Evolutionary conservation across 2,113 vertebrate species (phyloP).

Genomic region (Emydura subglobosa): DNA sequence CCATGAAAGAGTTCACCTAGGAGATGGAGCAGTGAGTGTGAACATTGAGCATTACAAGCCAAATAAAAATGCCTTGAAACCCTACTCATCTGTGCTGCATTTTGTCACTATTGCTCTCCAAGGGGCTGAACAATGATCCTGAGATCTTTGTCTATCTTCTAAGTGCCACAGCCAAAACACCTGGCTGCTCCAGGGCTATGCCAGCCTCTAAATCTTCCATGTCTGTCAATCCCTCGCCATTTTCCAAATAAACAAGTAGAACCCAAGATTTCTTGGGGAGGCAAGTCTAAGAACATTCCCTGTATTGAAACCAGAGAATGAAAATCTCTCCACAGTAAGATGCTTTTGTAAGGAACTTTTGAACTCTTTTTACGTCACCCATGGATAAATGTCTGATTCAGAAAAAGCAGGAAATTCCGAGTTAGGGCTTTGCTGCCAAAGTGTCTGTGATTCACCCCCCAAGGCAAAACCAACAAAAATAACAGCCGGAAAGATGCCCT

Average conservation of each 20-base stretch:
- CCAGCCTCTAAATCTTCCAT: not conserved
- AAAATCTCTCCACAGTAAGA: not conserved
- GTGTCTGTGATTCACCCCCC: conserved; percentile 45
- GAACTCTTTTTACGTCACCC: not conserved
- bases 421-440: not conserved
- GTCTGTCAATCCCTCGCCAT: not conserved
- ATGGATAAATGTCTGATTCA: not conserved
- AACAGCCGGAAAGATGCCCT: not conserved
- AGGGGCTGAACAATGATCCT: not conserved
- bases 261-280: not conserved
- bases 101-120: not conserved
- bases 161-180: not conserved
- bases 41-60: not conserved
- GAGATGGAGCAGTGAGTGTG: not conserved
- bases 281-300: not conserved
- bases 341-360: not conserved
- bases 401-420: conserved; percentile 69
- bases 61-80: not conserved
- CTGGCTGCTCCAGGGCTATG: not conserved
- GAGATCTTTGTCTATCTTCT: not conserved
- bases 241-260: not conserved
- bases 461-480: not conserved
- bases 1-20: not conserved
- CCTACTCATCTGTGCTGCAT: not conserved
- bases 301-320: not conserved